Evolutionary conservation across 2,888 invertebrate species (phyloP).

Genomic region (Drosophila recens): DNA sequence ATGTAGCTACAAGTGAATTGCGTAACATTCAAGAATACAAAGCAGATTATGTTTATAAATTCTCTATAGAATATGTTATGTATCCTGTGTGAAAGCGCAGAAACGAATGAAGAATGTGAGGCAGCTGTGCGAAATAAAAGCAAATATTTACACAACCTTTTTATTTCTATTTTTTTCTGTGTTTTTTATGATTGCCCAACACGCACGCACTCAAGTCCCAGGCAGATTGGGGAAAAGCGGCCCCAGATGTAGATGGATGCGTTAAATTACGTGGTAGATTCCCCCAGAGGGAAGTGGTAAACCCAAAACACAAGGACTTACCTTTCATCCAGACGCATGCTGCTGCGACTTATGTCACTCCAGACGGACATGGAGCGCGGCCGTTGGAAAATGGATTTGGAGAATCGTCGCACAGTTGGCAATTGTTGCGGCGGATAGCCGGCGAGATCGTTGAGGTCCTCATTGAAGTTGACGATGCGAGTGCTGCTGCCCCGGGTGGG

Average conservation of each 20-base stretch:
- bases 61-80: neutral
- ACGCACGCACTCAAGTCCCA: conserved; percentile 55
- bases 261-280: conserved; percentile 2
- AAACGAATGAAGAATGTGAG: conserved; percentile 25
- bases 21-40: neutral
- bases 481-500: conserved; percentile 63
- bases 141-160: conserved; percentile 66
- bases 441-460: conserved; percentile 78
- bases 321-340: conserved; percentile 89
- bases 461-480: conserved; percentile 85
- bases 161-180: neutral
- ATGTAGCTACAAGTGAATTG: neutral
- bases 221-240: neutral
- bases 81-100: neutral
- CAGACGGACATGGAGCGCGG: conserved; percentile 94
- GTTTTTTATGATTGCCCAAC: conserved; percentile 3
- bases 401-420: conserved; percentile 82
- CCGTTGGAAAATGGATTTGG: conserved; percentile 85
- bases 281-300: conserved; percentile 1
- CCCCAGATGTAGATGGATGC: conserved; percentile 1
- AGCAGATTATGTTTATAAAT: neutral
- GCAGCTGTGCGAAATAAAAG: conserved; percentile 33
- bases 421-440: conserved; percentile 78
- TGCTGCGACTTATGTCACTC: conserved; percentile 94
- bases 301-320: conserved; percentile 59